Evolutionary conservation across 2,797 vertebrate genomes (phyloP).

Genomic region (Hydrocynus forskahlii): DNA sequence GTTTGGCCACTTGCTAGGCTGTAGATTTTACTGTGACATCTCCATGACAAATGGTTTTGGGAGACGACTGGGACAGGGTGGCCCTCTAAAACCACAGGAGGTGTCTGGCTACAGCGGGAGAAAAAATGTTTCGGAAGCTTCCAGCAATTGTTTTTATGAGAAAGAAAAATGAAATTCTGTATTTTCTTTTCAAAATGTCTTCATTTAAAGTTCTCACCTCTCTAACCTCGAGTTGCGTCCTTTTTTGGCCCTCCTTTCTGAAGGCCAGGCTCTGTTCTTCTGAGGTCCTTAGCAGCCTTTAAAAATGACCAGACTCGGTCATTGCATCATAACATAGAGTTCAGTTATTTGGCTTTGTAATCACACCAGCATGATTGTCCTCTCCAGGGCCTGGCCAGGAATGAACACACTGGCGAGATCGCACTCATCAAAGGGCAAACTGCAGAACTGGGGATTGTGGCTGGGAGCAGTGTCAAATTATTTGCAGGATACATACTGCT

Average conservation of each 20-base stretch:
- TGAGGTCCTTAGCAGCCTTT: slow-evolving; percentile 31
- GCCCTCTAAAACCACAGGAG: slow-evolving; percentile 54
- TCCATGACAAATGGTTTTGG: slow-evolving; percentile 76
- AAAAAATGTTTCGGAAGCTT: not conserved
- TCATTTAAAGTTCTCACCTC: not conserved
- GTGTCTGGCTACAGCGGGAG: slow-evolving; percentile 58
- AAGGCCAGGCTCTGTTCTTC: slow-evolving; percentile 48
- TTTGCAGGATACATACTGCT: slow-evolving; percentile 41
- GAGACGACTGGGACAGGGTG: slow-evolving; percentile 38
- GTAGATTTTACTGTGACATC: slow-evolving; percentile 75
- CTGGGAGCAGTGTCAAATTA: slow-evolving; percentile 44
- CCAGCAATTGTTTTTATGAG: not conserved
- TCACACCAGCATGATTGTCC: slow-evolving; percentile 45
- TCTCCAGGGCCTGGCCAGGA: slow-evolving; percentile 31
- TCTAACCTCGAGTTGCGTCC: not conserved
- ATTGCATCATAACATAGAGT: slow-evolving; percentile 43
- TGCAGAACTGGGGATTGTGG: slow-evolving; percentile 42
- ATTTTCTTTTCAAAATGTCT: not conserved
- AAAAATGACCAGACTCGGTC: slow-evolving; percentile 40
- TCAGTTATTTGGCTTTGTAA: slow-evolving; percentile 45
- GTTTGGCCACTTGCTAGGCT: slow-evolving; percentile 69
- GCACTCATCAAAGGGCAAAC: slow-evolving; percentile 37
- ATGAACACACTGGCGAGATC: slow-evolving; percentile 40
- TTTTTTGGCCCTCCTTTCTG: not conserved
- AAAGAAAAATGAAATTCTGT: not conserved